Percentiles rank a stretch among this genome's conserved stretches.
phyloP scores from a whole-genome alignment of 1,140 invertebrate species.

The Lepidurus apus region DNA sequence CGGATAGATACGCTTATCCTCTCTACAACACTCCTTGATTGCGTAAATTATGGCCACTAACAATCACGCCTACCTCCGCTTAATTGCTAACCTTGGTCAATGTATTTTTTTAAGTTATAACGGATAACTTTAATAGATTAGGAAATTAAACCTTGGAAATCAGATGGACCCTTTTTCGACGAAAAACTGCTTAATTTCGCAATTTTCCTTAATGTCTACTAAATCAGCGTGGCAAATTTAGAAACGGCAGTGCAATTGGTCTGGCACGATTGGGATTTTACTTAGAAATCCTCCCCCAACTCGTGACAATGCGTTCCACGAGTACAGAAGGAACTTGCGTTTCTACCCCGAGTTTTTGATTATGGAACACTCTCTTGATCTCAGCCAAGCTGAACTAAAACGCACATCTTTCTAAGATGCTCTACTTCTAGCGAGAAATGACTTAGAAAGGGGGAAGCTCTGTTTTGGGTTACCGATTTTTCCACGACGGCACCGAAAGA shows the following conservation, averaged over 20 bases:
- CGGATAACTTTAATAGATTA: no score
- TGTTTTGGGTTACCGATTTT: not conserved
- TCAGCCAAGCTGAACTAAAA: not conserved
- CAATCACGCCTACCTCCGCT: not conserved
- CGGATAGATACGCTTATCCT: not conserved
- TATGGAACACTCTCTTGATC: not conserved
- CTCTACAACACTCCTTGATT: conserved; percentile 15
- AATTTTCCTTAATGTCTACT: not conserved
- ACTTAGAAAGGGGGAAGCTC: not conserved
- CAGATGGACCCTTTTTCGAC: not conserved
- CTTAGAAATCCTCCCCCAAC: not conserved
- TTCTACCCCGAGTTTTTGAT: not conserved
- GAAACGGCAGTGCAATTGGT: not conserved
- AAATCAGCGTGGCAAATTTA: not conserved
- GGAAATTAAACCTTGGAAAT: no score
- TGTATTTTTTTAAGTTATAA: no score
- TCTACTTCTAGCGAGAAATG: not conserved
- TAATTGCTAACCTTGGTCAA: not conserved
- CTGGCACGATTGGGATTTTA: not conserved
- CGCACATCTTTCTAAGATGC: not conserved
- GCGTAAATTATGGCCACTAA: not conserved
- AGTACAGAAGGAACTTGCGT: not conserved
- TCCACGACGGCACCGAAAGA: not conserved
- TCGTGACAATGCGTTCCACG: not conserved
- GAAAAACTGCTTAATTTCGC: not conserved